A percentile compares a stretch with the other conserved stretches of the same genome.
These are phyloP conservation scores for Glyptemys insculpta DNA, from an alignment of 2,797 vertebrate genomes.

Conservation along the genomic window DNA sequence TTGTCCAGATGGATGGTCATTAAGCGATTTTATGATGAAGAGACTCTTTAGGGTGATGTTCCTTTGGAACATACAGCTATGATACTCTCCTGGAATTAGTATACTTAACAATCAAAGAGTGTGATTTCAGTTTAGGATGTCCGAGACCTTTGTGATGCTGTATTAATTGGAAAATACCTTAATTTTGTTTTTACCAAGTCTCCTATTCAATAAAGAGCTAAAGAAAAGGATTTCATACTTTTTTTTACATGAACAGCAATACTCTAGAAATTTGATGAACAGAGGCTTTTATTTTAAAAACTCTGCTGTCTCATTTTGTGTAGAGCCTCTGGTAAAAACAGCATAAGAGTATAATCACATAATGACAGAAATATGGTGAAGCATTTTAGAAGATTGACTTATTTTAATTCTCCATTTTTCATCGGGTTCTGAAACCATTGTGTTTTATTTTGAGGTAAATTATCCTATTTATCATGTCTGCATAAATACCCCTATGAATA, in stretches of 20 bases:
- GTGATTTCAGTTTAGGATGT: neutral
- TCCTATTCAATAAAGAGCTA: neutral
- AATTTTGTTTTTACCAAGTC: neutral
- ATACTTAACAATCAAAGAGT: neutral
- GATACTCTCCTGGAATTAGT: neutral
- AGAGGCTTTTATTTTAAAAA: constrained; percentile 33
- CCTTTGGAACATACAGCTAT: neutral
- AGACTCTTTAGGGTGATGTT: neutral
- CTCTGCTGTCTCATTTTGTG: constrained; percentile 47
- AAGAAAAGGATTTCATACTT: neutral
- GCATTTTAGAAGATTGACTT: constrained; percentile 62
- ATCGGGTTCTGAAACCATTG: constrained; percentile 35
- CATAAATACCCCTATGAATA: constrained; percentile 76
- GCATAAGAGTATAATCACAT: constrained; percentile 52
- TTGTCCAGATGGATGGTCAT: neutral
- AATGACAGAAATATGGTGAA: constrained; percentile 67
- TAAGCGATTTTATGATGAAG: neutral
- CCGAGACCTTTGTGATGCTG: neutral
- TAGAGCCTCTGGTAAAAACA: constrained; percentile 36
- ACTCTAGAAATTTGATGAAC: constrained; percentile 58
- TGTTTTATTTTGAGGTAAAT: constrained; percentile 77
- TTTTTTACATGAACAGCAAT: constrained; percentile 10
- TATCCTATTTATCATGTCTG: constrained; percentile 77
- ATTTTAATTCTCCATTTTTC: constrained; percentile 72
- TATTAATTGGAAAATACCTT: neutral